Evolutionary conservation across 2,113 vertebrate genomes (phyloP), one percentile per base, ranked within the genome.

Genomic region (Cryptotis parvus): DNA sequence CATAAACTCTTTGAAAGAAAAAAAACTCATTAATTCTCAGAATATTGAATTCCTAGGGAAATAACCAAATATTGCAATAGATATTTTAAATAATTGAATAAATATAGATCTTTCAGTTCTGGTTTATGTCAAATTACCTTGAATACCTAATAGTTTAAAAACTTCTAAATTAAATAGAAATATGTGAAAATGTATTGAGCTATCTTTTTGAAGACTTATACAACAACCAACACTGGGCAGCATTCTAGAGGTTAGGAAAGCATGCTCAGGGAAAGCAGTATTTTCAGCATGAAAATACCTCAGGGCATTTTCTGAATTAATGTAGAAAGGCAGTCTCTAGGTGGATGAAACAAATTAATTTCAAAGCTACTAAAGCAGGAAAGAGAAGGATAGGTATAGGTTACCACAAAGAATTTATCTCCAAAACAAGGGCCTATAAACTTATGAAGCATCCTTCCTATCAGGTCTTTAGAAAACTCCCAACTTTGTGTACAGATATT

Each of bases 51-150:
- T 91, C 45, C 35, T 16, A 87, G 89, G 69, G 82, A 68, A 61
- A n/a, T n/a, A n/a, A 81, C 26, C 73, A 69, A 18, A 39, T 81
- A 1, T 37, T 79, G 31, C 31, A 74, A 79, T 58, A 83, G 68
- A 69, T 33, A 33, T 91, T 89, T 87, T 61, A 4, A 77, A 69
- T 82, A 86, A 83, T 18, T 74, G 78, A 75, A 27, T 79, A 8
- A 74, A 26, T 61, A 27, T 74, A 3, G 0, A 4, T 2, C 35
- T 84, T 92, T 33, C 45, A 18, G 11, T 69, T 87, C 58, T 79
- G 26, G 20, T 26, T n/a, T 10, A 18, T 55, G 3, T 69, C 65
- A 65, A 20, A 63, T 12, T 49, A 7, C 7, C 7, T 79, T 37
- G 2, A 24, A 16, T 29, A 29, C 31, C 9, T n/a, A 84, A 45